These are phyloP conservation scores for Cydia amplana DNA, from an alignment of 1,140 invertebrate species.

Conservation along the genomic window DNA sequence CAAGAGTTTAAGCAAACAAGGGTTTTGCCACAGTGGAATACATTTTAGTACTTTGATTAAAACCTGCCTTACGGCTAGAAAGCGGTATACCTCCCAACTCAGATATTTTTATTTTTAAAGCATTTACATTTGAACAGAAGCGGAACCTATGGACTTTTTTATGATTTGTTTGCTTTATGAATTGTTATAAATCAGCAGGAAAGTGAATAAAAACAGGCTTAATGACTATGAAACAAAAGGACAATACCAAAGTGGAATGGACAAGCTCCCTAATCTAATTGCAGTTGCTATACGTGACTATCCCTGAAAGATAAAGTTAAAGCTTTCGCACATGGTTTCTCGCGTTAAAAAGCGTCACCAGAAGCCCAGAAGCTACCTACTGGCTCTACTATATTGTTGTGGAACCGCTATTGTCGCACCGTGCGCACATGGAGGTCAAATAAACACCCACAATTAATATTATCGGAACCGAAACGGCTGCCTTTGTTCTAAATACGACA, in stretches of 20 bases:
- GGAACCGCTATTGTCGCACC: conserved; percentile 54
- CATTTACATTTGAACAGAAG: too few species aligned
- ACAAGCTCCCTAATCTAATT: too few species aligned
- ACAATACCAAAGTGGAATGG: too few species aligned
- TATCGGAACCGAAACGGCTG: conserved; percentile 48
- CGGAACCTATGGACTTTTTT: too few species aligned
- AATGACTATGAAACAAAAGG: too few species aligned
- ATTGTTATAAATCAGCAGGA: too few species aligned
- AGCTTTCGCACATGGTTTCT: conserved; percentile 35
- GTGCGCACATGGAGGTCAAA: conserved; percentile 56
- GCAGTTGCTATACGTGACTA: too few species aligned
- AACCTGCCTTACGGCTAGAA: too few species aligned
- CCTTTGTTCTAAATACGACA: conserved; percentile 44
- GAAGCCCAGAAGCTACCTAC: conserved; percentile 49
- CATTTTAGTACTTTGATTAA: background rate
- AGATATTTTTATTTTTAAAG: too few species aligned
- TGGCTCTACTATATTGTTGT: conserved; percentile 54
- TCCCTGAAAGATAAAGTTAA: background rate
- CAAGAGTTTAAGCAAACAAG: background rate
- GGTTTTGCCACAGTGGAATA: background rate
- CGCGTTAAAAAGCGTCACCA: conserved; percentile 38
- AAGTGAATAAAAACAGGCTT: too few species aligned
- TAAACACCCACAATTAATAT: conserved; percentile 54
- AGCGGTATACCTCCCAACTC: too few species aligned
- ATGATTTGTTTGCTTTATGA: too few species aligned